Percentiles rank a stretch among this genome's conserved stretches.
Conservation (phyloP, 1,140 invertebrate genomes). For the Microvelia longipes region DNA sequence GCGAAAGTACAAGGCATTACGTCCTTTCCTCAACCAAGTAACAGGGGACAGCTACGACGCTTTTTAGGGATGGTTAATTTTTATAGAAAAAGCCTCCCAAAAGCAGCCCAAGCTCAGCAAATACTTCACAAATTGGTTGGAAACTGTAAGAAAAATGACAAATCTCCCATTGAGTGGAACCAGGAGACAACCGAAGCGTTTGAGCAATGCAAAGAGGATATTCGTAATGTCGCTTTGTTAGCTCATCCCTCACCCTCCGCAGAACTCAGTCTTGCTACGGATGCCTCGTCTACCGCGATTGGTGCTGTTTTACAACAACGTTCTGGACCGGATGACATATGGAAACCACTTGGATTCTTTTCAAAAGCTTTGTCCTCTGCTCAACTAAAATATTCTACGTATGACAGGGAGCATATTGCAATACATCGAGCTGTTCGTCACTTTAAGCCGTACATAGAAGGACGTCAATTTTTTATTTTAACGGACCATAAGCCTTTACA, state of each 20-base stretch:
- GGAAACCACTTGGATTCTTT: no score
- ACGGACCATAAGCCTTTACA: no score
- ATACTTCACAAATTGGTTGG: constrained; percentile 9
- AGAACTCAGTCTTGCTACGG: no score
- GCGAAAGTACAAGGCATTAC: constrained; percentile 22
- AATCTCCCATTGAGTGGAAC: constrained; percentile 25
- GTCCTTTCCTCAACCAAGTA: constrained; percentile 7
- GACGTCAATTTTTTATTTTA: no score
- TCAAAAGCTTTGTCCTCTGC: no score
- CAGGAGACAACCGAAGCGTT: constrained; percentile 15
- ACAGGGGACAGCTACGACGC: constrained; percentile 13
- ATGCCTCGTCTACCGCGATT: no score
- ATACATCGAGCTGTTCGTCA: no score
- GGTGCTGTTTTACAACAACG: neutral
- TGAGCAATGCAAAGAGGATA: constrained; percentile 16
- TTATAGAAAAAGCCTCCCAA: constrained; percentile 10
- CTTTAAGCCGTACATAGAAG: no score
- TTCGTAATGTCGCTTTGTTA: constrained; percentile 8
- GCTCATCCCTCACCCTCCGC: no score
- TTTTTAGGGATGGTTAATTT: constrained; percentile 14
- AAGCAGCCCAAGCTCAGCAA: constrained; percentile 8
- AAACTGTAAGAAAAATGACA: constrained; percentile 11
- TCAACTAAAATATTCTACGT: no score
- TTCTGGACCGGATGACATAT: neutral
- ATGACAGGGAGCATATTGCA: no score